Percentiles rank a stretch among this genome's conserved stretches.
Evolutionary conservation across 2,113 vertebrate genomes (phyloP).

Genomic region (Siphamia tubifer): DNA sequence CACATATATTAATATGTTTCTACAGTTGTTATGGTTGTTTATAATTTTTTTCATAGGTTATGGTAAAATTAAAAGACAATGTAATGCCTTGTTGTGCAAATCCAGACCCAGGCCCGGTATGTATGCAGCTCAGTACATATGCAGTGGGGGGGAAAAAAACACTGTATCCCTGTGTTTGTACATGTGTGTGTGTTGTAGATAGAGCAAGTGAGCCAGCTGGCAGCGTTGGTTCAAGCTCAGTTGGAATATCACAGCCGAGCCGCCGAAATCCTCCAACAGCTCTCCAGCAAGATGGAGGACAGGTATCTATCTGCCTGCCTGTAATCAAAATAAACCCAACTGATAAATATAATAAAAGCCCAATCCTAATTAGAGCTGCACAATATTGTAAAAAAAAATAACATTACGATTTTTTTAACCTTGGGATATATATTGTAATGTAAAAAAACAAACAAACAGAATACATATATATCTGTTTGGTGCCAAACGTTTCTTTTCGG

Average conservation of each 20-base stretch:
- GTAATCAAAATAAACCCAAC: background rate
- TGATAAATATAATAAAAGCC: too few relatives aligned
- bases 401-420: too few relatives aligned
- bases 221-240: conserved; percentile 93
- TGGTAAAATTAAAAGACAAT: conserved; percentile 2
- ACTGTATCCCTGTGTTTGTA: too few relatives aligned
- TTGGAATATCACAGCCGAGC: conserved; percentile 94
- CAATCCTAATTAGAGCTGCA: too few relatives aligned
- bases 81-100: background rate
- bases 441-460: too few relatives aligned
- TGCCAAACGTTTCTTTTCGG: too few relatives aligned
- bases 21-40: background rate
- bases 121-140: background rate
- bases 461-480: too few relatives aligned
- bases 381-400: too few relatives aligned
- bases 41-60: background rate
- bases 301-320: conserved; percentile 74
- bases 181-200: conserved; percentile 79
- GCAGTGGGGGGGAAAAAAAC: background rate
- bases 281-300: conserved; percentile 90
- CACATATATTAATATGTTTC: background rate
- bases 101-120: conserved; percentile 7
- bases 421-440: too few relatives aligned
- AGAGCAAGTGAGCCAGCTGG: conserved; percentile 96
- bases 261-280: conserved; percentile 89